phyloP scores from a whole-genome alignment of 2,113 vertebrate species.

The Larimichthys crocea region DNA sequence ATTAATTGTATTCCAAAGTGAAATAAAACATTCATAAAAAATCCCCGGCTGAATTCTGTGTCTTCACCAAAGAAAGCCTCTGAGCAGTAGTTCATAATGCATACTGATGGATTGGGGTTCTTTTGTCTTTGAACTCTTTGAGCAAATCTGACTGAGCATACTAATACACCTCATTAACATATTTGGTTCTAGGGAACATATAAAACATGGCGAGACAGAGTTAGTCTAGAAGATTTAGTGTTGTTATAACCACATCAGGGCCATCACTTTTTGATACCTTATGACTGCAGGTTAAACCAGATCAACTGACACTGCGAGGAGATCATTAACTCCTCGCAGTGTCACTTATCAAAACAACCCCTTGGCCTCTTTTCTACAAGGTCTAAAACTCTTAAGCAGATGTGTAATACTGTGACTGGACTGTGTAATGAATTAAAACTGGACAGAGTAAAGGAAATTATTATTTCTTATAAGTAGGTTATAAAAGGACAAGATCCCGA shows the following conservation, averaged over 20 bases:
- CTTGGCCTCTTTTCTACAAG: constrained; percentile 10
- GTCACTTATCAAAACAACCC: constrained; percentile 30
- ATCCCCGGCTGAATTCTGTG: constrained; percentile 52
- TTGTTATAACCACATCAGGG: background rate
- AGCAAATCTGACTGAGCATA: constrained; percentile 60
- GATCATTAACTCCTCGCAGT: constrained; percentile 9
- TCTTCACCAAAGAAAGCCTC: constrained; percentile 43
- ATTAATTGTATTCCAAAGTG: constrained; percentile 65
- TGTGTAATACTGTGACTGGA: background rate
- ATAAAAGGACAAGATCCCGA: background rate
- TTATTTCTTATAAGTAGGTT: background rate
- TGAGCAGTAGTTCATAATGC: constrained; percentile 52
- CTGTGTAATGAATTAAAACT: background rate
- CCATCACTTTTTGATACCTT: constrained; percentile 20
- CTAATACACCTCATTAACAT: constrained; percentile 72
- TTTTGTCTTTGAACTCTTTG: constrained; percentile 76
- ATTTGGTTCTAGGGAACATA: constrained; percentile 54
- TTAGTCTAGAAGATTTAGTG: constrained; percentile 46
- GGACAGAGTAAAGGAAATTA: background rate
- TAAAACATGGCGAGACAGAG: constrained; percentile 42
- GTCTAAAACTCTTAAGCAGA: constrained; percentile 22
- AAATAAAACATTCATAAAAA: constrained; percentile 74
- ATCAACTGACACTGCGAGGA: background rate
- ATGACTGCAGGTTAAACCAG: constrained; percentile 40
- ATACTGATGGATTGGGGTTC: constrained; percentile 67